phyloP scores from a whole-genome alignment of 2,113 vertebrate species.

The Lophius piscatorius region DNA sequence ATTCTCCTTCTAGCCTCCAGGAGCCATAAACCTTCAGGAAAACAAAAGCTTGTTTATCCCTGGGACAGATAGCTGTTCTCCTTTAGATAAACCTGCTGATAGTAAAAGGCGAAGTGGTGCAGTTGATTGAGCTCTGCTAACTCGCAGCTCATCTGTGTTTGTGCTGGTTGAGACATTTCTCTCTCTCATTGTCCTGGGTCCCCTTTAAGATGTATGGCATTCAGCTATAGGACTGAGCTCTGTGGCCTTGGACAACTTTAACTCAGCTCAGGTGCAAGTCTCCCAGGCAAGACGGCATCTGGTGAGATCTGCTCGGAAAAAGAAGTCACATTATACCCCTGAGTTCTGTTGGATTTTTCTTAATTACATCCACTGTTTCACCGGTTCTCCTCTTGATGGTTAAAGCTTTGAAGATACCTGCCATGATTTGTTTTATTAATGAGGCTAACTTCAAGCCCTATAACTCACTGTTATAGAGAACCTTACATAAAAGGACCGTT shows the following conservation, averaged over 20 bases:
- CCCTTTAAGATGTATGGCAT: conserved; percentile 54
- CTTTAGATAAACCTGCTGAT: conserved; percentile 69
- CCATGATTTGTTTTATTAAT: too few relatives aligned
- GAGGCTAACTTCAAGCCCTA: too few relatives aligned
- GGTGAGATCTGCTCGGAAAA: background rate
- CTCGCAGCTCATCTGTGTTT: conserved; percentile 62
- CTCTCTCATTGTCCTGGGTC: conserved; percentile 42
- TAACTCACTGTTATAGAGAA: too few relatives aligned
- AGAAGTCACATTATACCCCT: conserved; percentile 1
- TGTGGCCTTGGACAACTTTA: conserved; percentile 46
- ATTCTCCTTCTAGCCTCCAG: conserved; percentile 49
- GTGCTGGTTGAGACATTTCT: conserved; percentile 76
- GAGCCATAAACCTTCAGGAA: conserved; percentile 63
- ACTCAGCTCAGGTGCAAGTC: conserved; percentile 62
- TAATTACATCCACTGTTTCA: background rate
- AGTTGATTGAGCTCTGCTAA: conserved; percentile 53
- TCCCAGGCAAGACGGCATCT: conserved; percentile 9
- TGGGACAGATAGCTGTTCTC: conserved; percentile 49
- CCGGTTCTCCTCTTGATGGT: background rate
- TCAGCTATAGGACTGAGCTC: conserved; percentile 25
- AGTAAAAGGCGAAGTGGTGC: conserved; percentile 12
- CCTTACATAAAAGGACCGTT: too few relatives aligned
- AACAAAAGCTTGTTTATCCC: conserved; percentile 67
- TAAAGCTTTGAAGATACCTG: too few relatives aligned
- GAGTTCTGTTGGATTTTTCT: background rate